A percentile compares a stretch with the other conserved stretches of the same genome.
Conservation (phyloP, 2,113 vertebrate genomes). For the Seriola dumerili region DNA sequence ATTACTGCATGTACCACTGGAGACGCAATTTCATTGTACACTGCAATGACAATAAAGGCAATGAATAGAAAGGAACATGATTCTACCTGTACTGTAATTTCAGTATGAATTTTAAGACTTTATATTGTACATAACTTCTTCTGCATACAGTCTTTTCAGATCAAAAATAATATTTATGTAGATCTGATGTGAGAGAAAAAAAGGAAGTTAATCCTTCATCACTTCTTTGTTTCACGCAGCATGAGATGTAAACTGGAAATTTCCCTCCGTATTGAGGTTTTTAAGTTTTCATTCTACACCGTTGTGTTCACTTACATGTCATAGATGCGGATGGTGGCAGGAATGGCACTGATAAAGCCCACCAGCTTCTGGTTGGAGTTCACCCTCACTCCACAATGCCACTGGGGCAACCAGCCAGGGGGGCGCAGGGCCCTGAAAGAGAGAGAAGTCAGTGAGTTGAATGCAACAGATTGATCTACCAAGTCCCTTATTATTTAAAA, state of each 20-base stretch:
- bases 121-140: too few species aligned
- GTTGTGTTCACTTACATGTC: conserved; percentile 87
- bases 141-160: background rate
- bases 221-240: background rate
- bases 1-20: too few species aligned
- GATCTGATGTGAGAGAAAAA: background rate
- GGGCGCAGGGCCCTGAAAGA: conserved; percentile 93
- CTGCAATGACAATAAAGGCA: too few species aligned
- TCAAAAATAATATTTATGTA: background rate
- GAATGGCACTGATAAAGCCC: conserved; percentile 98
- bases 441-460: background rate
- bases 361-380: conserved; percentile 97
- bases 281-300: background rate
- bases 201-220: background rate
- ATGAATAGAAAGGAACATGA: background rate
- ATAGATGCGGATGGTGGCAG: conserved; percentile 94
- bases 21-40: too few species aligned
- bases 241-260: background rate
- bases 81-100: background rate
- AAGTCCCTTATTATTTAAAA: background rate
- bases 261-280: background rate
- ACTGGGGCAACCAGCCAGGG: conserved; percentile 97
- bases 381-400: conserved; percentile 98
- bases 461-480: background rate
- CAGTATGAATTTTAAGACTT: background rate